Evolutionary conservation across 2,888 invertebrate genomes (phyloP), one percentile per base, ranked within the genome.

Genomic region (Pteria penguin): DNA sequence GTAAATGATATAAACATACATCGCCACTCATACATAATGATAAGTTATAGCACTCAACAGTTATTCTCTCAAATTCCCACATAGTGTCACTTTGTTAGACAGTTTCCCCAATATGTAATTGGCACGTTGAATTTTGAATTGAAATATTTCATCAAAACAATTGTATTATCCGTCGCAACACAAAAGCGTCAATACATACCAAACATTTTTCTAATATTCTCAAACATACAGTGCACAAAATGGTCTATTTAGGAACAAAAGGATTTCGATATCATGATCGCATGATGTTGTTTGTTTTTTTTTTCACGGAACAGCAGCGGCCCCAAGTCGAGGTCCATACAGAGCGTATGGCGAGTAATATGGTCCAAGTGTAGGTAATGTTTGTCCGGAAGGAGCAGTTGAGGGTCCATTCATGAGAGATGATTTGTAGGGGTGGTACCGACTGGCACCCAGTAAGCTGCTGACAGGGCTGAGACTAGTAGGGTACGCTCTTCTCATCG

Each of bases 351-450:
- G 97, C 29, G 97, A 96, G 82, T 92, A 96, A 91, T 97, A 97
- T 57, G 89, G 88, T 66, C 86, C 86, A 1, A 88, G 75, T 2
- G 87, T 74, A 90, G 95, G 95, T 94, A 74, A 95, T 94, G 45
- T 96, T 92, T 68, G 95, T 93, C 5, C 94, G 94, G 85, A 61
- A 1, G 87, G 87, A 8, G 86, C 81, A 27, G 88, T 84, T 18
- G 82, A 75, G 0, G 14, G 95, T 95, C 82, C 95, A 92, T 85
- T 79, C n/a, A 87, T 83, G 72, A 88, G 74, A 5, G 90, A 85
- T 4, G 97, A 96, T 92, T 98, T 98, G 76, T 98, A 98, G 0
- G 98, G 98, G 93, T 98, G 98, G 92, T 97, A 98, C 86, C 98
- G 94, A 70, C 95, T 95, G 14, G 96, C 96, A 2, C 96, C 95